Percentiles rank a stretch among this genome's conserved stretches.
Conservation (phyloP, 2,113 vertebrate genomes). For the Colossoma macropomum region DNA sequence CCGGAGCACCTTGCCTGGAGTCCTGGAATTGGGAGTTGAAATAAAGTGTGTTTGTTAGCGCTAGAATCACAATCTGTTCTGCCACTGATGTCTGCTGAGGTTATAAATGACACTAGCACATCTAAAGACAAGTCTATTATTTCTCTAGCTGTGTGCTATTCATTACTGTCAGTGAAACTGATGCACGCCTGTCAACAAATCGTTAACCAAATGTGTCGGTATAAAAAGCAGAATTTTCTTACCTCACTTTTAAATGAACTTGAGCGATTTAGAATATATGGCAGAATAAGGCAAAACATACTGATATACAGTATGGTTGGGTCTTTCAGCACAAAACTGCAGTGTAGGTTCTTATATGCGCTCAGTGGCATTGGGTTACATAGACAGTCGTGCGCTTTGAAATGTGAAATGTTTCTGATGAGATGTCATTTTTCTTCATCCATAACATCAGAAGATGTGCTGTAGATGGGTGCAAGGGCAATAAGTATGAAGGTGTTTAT, state of each 20-base stretch:
- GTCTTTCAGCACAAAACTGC: too few relatives aligned
- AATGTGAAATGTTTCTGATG: too few relatives aligned
- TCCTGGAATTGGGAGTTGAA: conserved; percentile 12
- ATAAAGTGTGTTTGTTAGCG: conserved; percentile 28
- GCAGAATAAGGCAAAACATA: not conserved
- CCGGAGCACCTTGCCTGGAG: not conserved
- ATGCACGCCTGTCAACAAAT: conserved; percentile 80
- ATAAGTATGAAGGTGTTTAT: too few relatives aligned
- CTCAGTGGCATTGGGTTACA: not conserved
- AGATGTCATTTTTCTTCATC: too few relatives aligned
- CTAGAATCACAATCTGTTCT: conserved; percentile 21
- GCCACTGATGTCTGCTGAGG: conserved; percentile 55
- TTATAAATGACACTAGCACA: conserved; percentile 78
- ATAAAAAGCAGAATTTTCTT: conserved; percentile 58
- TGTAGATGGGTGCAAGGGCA: too few relatives aligned
- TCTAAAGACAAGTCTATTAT: conserved; percentile 85
- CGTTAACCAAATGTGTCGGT: conserved; percentile 76
- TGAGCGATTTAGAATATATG: not conserved
- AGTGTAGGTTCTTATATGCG: not conserved
- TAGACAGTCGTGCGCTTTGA: too few relatives aligned
- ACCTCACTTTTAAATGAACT: not conserved
- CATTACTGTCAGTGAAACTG: conserved; percentile 80
- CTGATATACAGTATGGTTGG: not conserved
- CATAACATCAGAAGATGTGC: too few relatives aligned
- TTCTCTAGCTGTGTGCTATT: conserved; percentile 75